phyloP scores from a whole-genome alignment of 1,140 invertebrate species.

The Chironomus tepperi region DNA sequence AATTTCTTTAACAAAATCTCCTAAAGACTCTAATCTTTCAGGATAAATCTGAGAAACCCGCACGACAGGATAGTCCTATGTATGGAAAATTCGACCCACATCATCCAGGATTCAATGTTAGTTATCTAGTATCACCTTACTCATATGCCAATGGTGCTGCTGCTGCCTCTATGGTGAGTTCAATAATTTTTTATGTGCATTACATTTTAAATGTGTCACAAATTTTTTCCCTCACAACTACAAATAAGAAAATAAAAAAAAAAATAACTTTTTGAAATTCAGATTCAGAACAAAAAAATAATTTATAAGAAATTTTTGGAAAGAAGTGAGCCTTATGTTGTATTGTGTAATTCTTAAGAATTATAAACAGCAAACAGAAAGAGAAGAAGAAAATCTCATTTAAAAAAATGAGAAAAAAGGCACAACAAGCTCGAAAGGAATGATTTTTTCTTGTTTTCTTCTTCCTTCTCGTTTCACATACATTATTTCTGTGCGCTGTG shows the following conservation, averaged over 20 bases:
- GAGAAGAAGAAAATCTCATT: background rate
- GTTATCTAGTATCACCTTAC: slow-evolving; percentile 79
- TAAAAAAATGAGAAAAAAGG: background rate
- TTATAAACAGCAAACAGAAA: background rate
- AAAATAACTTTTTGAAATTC: no score
- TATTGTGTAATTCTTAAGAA: slow-evolving; percentile 3
- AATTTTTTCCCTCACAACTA: no score
- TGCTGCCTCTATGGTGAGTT: slow-evolving; percentile 80
- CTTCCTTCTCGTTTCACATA: background rate
- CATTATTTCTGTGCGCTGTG: no score
- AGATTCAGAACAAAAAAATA: no score
- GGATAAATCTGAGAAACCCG: slow-evolving; percentile 72
- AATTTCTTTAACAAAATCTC: no score
- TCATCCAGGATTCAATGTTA: slow-evolving; percentile 79
- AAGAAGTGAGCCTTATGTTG: background rate
- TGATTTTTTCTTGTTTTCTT: background rate
- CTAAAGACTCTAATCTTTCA: slow-evolving; percentile 43
- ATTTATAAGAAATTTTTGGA: background rate
- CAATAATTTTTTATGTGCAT: background rate
- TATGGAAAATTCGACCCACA: slow-evolving; percentile 84
- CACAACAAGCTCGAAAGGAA: background rate
- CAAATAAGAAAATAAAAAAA: no score
- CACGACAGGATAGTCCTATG: slow-evolving; percentile 72
- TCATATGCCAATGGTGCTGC: slow-evolving; percentile 78
- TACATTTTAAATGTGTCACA: no score